These are phyloP conservation scores for Platalea minor DNA, from an alignment of 2,797 vertebrate genomes.

Conservation along the genomic window DNA sequence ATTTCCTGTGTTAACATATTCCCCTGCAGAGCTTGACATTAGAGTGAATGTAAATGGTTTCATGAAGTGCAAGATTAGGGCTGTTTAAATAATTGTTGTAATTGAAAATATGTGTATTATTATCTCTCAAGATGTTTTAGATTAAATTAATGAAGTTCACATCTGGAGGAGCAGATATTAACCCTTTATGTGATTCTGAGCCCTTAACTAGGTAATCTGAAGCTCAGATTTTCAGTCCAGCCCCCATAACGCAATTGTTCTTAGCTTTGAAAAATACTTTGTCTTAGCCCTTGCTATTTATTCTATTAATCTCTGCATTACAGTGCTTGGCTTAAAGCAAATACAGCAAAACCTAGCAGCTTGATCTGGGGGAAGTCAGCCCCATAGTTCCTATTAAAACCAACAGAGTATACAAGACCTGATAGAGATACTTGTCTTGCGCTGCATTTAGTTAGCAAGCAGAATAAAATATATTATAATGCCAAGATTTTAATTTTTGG, in stretches of 20 bases:
- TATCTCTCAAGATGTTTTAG: slow-evolving; percentile 51
- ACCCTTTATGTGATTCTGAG: slow-evolving; percentile 9
- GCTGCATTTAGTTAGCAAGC: not conserved
- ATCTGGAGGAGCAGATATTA: slow-evolving; percentile 48
- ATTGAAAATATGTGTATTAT: slow-evolving; percentile 61
- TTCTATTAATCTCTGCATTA: not conserved
- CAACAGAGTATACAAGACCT: not conserved
- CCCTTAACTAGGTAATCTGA: not conserved
- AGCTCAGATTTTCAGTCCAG: not conserved
- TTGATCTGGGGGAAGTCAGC: not conserved
- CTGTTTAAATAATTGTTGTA: slow-evolving; percentile 64
- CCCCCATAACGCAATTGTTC: not conserved
- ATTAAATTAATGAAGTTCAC: slow-evolving; percentile 56
- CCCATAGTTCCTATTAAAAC: not conserved
- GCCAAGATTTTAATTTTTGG: not conserved
- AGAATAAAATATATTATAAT: not conserved
- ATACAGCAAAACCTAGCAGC: not conserved
- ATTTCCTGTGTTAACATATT: slow-evolving; percentile 24
- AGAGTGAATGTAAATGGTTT: slow-evolving; percentile 40
- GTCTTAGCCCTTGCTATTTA: not conserved
- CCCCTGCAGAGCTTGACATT: slow-evolving; percentile 25
- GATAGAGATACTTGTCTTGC: not conserved
- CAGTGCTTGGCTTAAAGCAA: not conserved
- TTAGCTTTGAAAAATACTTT: not conserved
- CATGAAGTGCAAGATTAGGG: slow-evolving; percentile 58